Percentiles rank a stretch among this genome's conserved stretches.
phyloP scores from a whole-genome alignment of 2,797 vertebrate species.

The Atherinosoma microstoma region DNA sequence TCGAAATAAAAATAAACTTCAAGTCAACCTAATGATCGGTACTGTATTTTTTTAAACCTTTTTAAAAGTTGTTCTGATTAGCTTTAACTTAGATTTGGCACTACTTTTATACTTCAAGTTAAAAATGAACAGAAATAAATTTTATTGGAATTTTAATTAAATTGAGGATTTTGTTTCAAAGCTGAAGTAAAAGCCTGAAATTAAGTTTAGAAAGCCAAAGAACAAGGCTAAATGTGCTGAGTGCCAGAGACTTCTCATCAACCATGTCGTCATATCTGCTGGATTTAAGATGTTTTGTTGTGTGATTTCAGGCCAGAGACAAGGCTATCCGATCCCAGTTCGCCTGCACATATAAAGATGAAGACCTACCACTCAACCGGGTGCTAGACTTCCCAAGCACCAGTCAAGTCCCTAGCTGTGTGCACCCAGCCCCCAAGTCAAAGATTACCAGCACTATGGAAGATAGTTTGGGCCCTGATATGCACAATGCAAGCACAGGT shows the following conservation, averaged over 20 bases:
- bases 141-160: background rate
- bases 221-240: slow-evolving; percentile 1
- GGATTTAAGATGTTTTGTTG: background rate
- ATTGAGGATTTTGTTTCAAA: background rate
- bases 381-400: slow-evolving; percentile 77
- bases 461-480: slow-evolving; percentile 19
- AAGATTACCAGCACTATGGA: background rate
- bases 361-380: slow-evolving; percentile 78
- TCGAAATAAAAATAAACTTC: background rate
- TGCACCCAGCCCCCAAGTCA: slow-evolving; percentile 76
- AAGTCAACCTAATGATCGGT: background rate
- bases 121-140: slow-evolving; percentile 25
- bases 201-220: background rate
- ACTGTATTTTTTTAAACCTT: background rate
- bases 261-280: background rate
- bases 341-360: slow-evolving; percentile 92
- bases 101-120: background rate
- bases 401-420: slow-evolving; percentile 75
- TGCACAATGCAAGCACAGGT: slow-evolving; percentile 53
- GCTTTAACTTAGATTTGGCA: background rate
- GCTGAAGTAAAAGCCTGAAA: slow-evolving; percentile 7
- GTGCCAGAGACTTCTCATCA: background rate
- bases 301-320: slow-evolving; percentile 80
- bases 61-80: no score
- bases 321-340: slow-evolving; percentile 91